phyloP scores from a whole-genome alignment of 2,888 invertebrate species.

The Dilophus febrilis region DNA sequence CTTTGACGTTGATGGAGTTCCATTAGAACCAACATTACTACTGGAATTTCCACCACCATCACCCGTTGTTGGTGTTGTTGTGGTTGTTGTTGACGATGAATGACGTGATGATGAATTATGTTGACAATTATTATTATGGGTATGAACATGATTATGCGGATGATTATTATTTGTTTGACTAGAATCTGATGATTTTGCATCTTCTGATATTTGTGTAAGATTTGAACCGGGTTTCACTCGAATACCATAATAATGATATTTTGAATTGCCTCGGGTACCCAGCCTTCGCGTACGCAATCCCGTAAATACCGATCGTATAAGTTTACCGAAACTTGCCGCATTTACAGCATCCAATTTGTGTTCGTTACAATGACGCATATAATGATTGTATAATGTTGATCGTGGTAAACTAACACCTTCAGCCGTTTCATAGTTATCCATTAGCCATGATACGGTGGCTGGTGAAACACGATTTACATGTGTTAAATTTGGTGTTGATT shows the following conservation, averaged over 20 bases:
- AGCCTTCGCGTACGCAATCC: slow-evolving; percentile 86
- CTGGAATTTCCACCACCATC: too few relatives aligned
- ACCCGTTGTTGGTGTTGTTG: slow-evolving; percentile 16
- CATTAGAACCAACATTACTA: too few relatives aligned
- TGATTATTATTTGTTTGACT: slow-evolving; percentile 8
- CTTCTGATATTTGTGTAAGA: slow-evolving; percentile 41
- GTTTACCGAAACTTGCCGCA: slow-evolving; percentile 97
- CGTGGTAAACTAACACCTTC: slow-evolving; percentile 84
- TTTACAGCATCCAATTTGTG: slow-evolving; percentile 96
- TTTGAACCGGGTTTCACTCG: slow-evolving; percentile 79
- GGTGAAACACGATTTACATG: slow-evolving; percentile 73
- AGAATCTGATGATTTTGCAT: slow-evolving; percentile 19
- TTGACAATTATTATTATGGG: slow-evolving; percentile 14
- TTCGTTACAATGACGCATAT: slow-evolving; percentile 83
- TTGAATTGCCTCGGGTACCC: slow-evolving; percentile 94
- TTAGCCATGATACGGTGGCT: slow-evolving; percentile 93
- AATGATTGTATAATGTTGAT: slow-evolving; percentile 92
- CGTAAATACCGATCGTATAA: slow-evolving; percentile 94
- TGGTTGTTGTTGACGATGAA: too few relatives aligned
- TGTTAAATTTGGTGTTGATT: slow-evolving; percentile 42
- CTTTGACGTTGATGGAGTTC: neutral
- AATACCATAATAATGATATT: slow-evolving; percentile 99
- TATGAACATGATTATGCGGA: neutral
- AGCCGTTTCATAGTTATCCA: slow-evolving; percentile 96
- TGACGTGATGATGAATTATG: too few relatives aligned